Evolutionary conservation across 2,888 invertebrate genomes (phyloP), one percentile per base, ranked within the genome.

Genomic region (Chaitophorus viminalis): DNA sequence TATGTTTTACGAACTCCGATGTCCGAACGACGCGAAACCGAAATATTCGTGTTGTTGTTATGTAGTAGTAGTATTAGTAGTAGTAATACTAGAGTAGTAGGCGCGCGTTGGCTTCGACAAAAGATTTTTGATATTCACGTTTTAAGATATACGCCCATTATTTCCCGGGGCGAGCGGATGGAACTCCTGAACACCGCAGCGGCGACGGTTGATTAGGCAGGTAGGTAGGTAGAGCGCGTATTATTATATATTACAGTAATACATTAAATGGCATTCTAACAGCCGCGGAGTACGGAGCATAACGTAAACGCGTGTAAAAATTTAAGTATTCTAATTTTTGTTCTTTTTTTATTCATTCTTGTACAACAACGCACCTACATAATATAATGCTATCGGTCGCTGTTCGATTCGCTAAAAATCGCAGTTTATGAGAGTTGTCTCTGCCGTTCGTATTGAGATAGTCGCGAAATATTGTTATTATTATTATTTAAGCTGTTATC

Each of bases 71-170:
- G 68, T 68, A 21, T 25, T 70, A 31, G 70, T 70, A 31, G 65
- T 29, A 29, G 65, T 65, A 6, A 1, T 65, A 29, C 39, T 74
- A 39, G 25, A 25, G 33, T 5, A 9, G 14, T 31, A 36, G 17
- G 21, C 21, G 21, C 74, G n/a, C 36, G 36, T 74, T 74, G 18
- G 33, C 11, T 68, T 74, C 75, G 76, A 46, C 75, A 76, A 84
- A 76, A 76, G 75, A 84, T 84, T 84, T 82, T n/a, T 33, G 84
- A 76, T 76, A 52, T 76, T 84, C 84, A 68, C 83, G 83, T 83
- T 83, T 83, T 31, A 29, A 60, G 60, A 75, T 60, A 75, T 76
- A 76, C 76, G 84, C 84, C 84, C 68, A 68, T 77, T 33, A 31
- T 52, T 68, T n/a, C 76, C n/a, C 68, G 68, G 33, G 76, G 84